Evolutionary conservation across 2,797 vertebrate species (phyloP), one percentile per base, ranked within the genome.

Genomic region (Phataginus tetradactyla): DNA sequence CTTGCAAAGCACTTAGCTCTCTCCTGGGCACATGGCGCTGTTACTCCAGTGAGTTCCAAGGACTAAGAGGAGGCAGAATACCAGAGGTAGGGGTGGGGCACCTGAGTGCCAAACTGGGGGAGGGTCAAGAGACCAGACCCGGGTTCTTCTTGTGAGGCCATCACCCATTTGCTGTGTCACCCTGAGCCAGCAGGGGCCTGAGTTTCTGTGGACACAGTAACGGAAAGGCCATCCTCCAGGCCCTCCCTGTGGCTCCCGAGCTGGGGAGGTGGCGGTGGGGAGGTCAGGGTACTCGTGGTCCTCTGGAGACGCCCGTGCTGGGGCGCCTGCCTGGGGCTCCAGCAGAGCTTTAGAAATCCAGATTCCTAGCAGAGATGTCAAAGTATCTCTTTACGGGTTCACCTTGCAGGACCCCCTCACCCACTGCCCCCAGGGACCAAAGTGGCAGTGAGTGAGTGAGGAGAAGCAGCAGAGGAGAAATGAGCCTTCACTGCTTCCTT

Each of bases 391-490:
- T 86, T 81, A 37, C 23, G 39, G 61, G 91, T 34, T 53, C 20
- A 14, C 64, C 37, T 66, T 55, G 45, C 9, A 18, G 78, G 78
- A 61, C n/a, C 37, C 39, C 61, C 64, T 64, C 20, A 34, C 23
- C 64, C 69, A n/a, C 53, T 7, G 23, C 66, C 71, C 71, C 69
- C 4, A 0, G 49, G 27, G 51, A 51, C n/a, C 80, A 37, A 37
- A 83, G 63, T 29, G 55, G 88, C 89, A 92, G 37, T 15, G 61
- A 95, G 78, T 61, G 49, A 94, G 61, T 12, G 66, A 97, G 51
- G 55, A 91, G 91, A 95, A 61, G 20, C 1, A 6, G 27, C 53
- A 1, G 45, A 74, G 90, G 79, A 86, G 92, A 77, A 86, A 92
- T 3, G 45, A 96, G 83, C 89, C 89, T 79, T 95, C 87, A 51